Evolutionary conservation across 37 sponge, comb jelly and placozoan genomes (phyloP).

Genomic region (Cliona cf. orientalis): DNA sequence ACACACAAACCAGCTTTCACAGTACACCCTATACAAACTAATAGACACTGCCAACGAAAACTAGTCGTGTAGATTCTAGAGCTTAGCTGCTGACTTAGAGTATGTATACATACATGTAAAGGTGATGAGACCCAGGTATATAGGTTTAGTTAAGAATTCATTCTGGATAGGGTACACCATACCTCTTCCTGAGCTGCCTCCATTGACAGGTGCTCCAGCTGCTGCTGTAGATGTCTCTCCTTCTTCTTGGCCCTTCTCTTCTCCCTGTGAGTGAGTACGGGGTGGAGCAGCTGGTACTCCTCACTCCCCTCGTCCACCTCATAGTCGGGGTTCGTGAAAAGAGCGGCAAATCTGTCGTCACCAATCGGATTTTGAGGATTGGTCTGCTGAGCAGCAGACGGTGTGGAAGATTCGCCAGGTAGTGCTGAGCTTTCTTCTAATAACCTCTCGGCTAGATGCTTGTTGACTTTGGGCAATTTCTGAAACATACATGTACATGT

Average conservation of each 20-base stretch:
- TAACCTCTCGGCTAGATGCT: constrained; percentile 74
- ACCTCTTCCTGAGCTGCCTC: constrained; percentile 8
- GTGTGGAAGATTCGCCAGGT: neutral
- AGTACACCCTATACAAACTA: too few relatives aligned
- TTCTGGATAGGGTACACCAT: neutral
- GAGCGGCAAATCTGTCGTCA: constrained; percentile 84
- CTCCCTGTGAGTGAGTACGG: constrained; percentile 72
- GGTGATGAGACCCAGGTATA: too few relatives aligned
- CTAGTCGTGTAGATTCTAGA: too few relatives aligned
- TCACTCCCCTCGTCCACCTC: constrained; percentile 93
- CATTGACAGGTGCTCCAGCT: too few relatives aligned
- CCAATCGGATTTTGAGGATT: constrained; percentile 70
- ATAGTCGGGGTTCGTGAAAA: constrained; percentile 89
- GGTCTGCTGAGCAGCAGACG: neutral
- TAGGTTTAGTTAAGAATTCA: too few relatives aligned
- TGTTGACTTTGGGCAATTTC: constrained; percentile 91
- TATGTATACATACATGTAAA: too few relatives aligned
- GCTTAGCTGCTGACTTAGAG: too few relatives aligned
- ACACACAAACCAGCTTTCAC: too few relatives aligned
- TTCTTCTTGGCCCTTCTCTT: constrained; percentile 46
- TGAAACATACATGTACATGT: too few relatives aligned
- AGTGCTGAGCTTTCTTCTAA: constrained; percentile 14
- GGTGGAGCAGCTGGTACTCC: constrained; percentile 85
- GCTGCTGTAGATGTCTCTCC: constrained; percentile 6
- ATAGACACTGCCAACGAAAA: too few relatives aligned